Conservation (phyloP, 2,797 vertebrate genomes). For the Perodicticus potto region DNA sequence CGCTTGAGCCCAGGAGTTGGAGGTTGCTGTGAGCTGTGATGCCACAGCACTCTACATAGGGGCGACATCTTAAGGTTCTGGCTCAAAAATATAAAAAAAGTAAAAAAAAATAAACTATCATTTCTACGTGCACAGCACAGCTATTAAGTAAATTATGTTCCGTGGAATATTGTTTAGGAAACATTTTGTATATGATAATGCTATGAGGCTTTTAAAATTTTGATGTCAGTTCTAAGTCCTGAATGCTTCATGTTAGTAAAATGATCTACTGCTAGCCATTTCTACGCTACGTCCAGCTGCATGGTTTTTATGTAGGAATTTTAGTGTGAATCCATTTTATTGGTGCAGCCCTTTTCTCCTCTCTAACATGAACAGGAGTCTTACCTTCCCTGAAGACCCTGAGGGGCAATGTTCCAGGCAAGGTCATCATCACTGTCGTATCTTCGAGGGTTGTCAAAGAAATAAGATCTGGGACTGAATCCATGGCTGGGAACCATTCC, state of each 20-base stretch:
- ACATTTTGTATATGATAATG: background rate
- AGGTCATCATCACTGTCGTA: constrained; percentile 98
- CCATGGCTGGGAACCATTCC: constrained; percentile 93
- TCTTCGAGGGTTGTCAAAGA: constrained; percentile 97
- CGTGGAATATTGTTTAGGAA: background rate
- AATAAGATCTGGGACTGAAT: constrained; percentile 95
- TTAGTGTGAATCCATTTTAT: background rate
- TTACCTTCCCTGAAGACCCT: constrained; percentile 95
- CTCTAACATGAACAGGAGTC: accelerated
- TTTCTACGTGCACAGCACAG: background rate
- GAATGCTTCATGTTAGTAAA: background rate
- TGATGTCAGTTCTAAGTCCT: background rate
- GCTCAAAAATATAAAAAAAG: too few relatives aligned
- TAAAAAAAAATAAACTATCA: background rate
- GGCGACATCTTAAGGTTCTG: too few relatives aligned
- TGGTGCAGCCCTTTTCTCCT: too few relatives aligned
- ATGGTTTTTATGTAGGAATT: too few relatives aligned
- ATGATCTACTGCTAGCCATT: background rate
- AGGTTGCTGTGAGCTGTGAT: too few relatives aligned
- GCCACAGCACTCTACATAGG: too few relatives aligned
- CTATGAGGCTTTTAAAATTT: background rate
- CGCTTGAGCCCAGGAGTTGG: too few relatives aligned
- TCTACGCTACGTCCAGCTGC: background rate
- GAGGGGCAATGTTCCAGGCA: constrained; percentile 95
- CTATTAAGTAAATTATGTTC: background rate